A percentile compares a stretch with the other conserved stretches of the same genome.
Conservation (phyloP, 2,888 invertebrate species). For the Abrostola tripartita region DNA sequence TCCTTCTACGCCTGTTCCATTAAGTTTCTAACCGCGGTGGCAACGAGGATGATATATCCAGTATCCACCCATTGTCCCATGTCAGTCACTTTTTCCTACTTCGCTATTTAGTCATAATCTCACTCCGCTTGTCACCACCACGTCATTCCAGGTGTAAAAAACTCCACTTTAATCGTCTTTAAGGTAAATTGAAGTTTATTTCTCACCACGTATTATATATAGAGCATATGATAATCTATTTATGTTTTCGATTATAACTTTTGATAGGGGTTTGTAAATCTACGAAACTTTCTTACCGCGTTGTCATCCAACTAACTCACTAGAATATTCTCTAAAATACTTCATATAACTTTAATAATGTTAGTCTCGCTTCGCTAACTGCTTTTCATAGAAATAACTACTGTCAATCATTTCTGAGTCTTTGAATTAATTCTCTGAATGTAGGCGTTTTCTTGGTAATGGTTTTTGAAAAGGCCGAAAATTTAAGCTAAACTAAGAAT, state of each 20-base stretch:
- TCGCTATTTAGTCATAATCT: too few relatives aligned
- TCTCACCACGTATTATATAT: not conserved
- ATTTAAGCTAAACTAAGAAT: not conserved
- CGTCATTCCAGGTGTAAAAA: too few relatives aligned
- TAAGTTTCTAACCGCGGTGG: too few relatives aligned
- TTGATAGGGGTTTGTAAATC: constrained; percentile 51
- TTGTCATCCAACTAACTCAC: constrained; percentile 33
- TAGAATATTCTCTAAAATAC: constrained; percentile 58
- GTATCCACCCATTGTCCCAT: too few relatives aligned
- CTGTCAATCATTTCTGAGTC: constrained; percentile 58
- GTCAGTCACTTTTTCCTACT: too few relatives aligned
- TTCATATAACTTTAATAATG: constrained; percentile 61
- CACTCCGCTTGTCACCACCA: too few relatives aligned
- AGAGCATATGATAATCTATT: not conserved
- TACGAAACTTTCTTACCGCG: constrained; percentile 48
- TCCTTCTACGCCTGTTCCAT: too few relatives aligned
- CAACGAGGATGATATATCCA: too few relatives aligned
- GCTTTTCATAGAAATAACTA: constrained; percentile 69
- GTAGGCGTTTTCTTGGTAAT: not conserved
- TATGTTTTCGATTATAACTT: constrained; percentile 60
- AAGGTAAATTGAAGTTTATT: too few relatives aligned
- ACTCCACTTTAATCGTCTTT: too few relatives aligned
- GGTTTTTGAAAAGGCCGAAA: not conserved
- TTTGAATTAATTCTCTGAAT: constrained; percentile 22
- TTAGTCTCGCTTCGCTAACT: constrained; percentile 58